Evolutionary conservation across 2,888 invertebrate genomes (phyloP).

Genomic region (Eilema sororculum): DNA sequence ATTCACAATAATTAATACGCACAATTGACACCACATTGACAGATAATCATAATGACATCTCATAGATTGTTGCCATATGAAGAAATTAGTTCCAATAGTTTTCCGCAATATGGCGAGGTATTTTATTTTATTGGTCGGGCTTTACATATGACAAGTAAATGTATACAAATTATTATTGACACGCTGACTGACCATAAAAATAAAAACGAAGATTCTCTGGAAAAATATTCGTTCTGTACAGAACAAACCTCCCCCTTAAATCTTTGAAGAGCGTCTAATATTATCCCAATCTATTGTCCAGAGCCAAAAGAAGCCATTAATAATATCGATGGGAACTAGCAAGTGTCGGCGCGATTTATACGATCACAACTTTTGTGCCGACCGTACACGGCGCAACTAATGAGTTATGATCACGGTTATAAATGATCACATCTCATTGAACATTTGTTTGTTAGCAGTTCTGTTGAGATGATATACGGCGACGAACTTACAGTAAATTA

Average conservation of each 20-base stretch:
- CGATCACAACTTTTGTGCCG: constrained; percentile 72
- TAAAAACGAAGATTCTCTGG: not conserved
- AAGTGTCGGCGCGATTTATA: constrained; percentile 77
- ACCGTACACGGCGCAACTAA: constrained; percentile 68
- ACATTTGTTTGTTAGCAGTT: constrained; percentile 29
- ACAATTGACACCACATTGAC: too few relatives aligned
- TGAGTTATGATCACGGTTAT: constrained; percentile 73
- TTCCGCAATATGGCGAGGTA: too few relatives aligned
- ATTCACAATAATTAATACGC: too few relatives aligned
- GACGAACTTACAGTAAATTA: not conserved
- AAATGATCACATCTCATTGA: constrained; percentile 34
- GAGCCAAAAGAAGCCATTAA: constrained; percentile 63
- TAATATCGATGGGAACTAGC: constrained; percentile 77
- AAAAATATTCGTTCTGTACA: not conserved
- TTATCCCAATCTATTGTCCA: constrained; percentile 26
- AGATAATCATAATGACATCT: too few relatives aligned
- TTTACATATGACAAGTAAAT: too few relatives aligned
- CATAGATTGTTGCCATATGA: too few relatives aligned
- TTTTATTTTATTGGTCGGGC: too few relatives aligned
- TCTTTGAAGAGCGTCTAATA: constrained; percentile 20
- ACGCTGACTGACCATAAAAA: not conserved
- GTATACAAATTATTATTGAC: too few relatives aligned
- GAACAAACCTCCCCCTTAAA: not conserved
- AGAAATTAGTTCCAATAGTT: too few relatives aligned
- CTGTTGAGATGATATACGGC: constrained; percentile 3